Evolutionary conservation across 2,888 invertebrate genomes (phyloP), one percentile per base, ranked within the genome.

Genomic region (Chymomyza caudatula): DNA sequence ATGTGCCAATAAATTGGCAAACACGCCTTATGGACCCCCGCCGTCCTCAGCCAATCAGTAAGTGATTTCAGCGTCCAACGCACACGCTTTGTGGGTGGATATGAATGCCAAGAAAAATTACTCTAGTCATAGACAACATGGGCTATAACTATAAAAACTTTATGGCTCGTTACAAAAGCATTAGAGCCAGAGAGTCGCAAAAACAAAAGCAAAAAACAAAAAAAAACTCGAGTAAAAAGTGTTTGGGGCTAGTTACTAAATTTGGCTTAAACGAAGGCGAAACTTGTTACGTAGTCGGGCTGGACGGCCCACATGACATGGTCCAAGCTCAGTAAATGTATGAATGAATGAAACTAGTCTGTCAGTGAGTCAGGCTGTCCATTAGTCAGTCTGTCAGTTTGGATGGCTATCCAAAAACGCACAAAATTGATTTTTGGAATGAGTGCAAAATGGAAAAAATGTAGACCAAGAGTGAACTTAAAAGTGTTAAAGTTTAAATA

Each of bases 221-320:
- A 71, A 69, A 55, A 69, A 53, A 29, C 4, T 8, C 71, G 71
- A 64, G 61, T 57, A 55, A 53, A 53, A 11, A n/a, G 23, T 53
- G 53, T 44, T 37, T 65, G 72, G 71, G 78, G 77, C 85, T 74
- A 87, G 73, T 83, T 83, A 80, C 87, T 87, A 80, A 85, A 87
- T 85, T 83, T 83, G 87, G 86, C 81, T 73, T 85, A 87, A 83
- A 85, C 72, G 85, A 77, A 83, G 87, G 87, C 87, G 81, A 83
- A 86, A 82, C 87, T 86, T 85, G 82, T 82, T 82, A 83, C 77
- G 70, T 83, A 79, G 86, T 51, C 86, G 74, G 77, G 76, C 85
- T 77, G 85, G 69, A 68, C 82, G 77, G 63, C 80, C 86, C 85
- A 85, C 80, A 86, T 81, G 68, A 52, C 62, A 69, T 29, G 65